Base-by-base conservation (phyloP, 2,113 vertebrate species). In the Leucopternis melanops region DNA sequence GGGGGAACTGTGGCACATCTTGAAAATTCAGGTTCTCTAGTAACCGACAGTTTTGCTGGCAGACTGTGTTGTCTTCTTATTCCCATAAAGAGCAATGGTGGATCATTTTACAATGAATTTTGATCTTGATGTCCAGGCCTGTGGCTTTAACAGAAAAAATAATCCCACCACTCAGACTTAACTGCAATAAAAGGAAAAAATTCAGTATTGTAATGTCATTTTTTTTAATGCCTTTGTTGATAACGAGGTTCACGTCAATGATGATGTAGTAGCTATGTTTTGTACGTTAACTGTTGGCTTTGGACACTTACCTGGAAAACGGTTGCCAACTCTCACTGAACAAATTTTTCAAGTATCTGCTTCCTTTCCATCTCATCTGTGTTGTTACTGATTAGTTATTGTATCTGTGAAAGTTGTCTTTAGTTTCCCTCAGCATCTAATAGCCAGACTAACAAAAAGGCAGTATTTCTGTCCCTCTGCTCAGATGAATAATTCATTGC, bases 401-500 rank as follows among this genome's bases (percentile, higher is more conserved):
- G 61, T 75, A 79, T 91, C 50, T 67, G 69, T 65, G 70, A 95
- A 94, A 94, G 50, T 88, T 88, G 70, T 81, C 85, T 82, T 91
- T 52, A 62, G 61, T 92, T 95, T 92, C 38, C 10, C 61, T 88
- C 45, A 38, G 50, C 57, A 15, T 88, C 57, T 86, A 81, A n/a
- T 74, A 81, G 69, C 71, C 83, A 65, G 55, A 16, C 84, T 86
- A 96, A 96, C 82, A 95, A 88, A 94, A 94, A 92, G 54, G 55
- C 75, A 77, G 92, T 63, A 79, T 78, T 95, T 94, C 79, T 91
- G 72, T 94, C 65, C 57, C 65, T 87, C 61, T 74, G 34, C 63
- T 94, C 73, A 58, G 45, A 94, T 97, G 95, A 97, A 97, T 97
- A 97, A 97, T 97, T 97, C 89, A 97, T 97, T 65, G 69, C 70